Evolutionary conservation across 2,797 vertebrate species (phyloP), one percentile per base, ranked within the genome.

Genomic region (Scarus forsteni): DNA sequence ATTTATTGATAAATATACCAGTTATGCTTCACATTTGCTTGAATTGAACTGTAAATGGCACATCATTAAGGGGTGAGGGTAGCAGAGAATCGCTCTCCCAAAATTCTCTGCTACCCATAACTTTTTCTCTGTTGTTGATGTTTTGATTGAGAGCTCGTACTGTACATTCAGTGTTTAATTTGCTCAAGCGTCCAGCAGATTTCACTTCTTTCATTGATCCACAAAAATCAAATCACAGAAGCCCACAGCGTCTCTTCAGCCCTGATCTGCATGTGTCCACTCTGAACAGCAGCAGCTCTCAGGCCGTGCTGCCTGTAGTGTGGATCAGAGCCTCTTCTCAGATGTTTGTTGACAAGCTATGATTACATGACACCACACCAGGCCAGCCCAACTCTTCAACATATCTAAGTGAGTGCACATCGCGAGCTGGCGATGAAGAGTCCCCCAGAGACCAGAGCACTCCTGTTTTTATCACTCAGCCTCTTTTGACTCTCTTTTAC

Each of bases 281-380:
- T 63, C 27, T 1, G 8, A 40, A 40, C 39, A n/a, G 6, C 27
- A 19, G 54, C 52, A 60, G 49, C 49, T 77, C 54, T 15, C 45
- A 42, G 19, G 52, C 38, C 10, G 42, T 6, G 14, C 42, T 60
- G 61, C 63, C 16, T 79, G 79, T 84, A 81, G 64, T 64, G 56
- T 3, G 53, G 65, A 83, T 87, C 81, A 83, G 84, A 84, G 75
- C 42, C 48, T 51, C 66, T 56, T 71, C 56, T 48, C 61, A 74
- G 58, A 73, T 75, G 70, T 77, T 80, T 82, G 66, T 67, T 77
- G 62, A 83, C 39, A 34, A 67, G 54, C 57, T 60, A 36, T 52
- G 76, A 76, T 85, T 75, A 79, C 61, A 73, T 48, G 49, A 83
- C 58, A 67, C 51, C 10, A 48, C 78, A 59, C 67, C 76, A 61